Evolutionary conservation across 2,113 vertebrate species (phyloP), one percentile per base, ranked within the genome.

Genomic region (Poeciliopsis prolifica): DNA sequence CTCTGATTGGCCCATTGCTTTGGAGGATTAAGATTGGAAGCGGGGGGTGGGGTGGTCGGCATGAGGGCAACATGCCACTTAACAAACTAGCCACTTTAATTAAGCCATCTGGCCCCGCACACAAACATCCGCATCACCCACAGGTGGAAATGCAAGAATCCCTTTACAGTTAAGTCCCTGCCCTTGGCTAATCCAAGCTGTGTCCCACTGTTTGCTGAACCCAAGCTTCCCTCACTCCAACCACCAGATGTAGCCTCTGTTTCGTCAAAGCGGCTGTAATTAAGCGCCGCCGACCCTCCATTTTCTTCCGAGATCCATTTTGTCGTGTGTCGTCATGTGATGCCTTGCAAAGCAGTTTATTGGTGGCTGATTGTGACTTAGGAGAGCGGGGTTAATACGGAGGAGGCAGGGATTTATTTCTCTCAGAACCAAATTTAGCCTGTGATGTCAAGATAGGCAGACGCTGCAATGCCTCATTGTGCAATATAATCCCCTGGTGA

Each of bases 1-100:
- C 88, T 81, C 89, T 95, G 96, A 98, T 98, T 96, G 95, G 93
- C 69, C 95, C 95, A 83, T 63, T 72, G 70, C 95, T 95, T 74
- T 54, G 90, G 90, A 62, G 95, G 95, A 95, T 95, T 96, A 93
- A 82, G 91, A 88, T 68, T 79, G 83, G 9, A 58, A 58, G 51
- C 22, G 2, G 75, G 77, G 77, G 79, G 79, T 72, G 76, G 84
- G 84, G 83, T 54, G 69, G 80, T 80, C 87, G 80, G 78, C 86
- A 80, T 61, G 29, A 82, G 81, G 80, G 91, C 86, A 93, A 91
- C 85, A 89, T 88, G 92, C 93, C 87, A 93, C 93, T 93, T 89
- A 87, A 84, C 94, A 95, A 91, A 90, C 85, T 61, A 65, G 93
- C 83, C 92, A 85, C 89, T 93, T 89, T 94, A 97, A 98, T 98